Conservation (phyloP, 2,797 vertebrate genomes). For the Lepilemur ruficaudatus region DNA sequence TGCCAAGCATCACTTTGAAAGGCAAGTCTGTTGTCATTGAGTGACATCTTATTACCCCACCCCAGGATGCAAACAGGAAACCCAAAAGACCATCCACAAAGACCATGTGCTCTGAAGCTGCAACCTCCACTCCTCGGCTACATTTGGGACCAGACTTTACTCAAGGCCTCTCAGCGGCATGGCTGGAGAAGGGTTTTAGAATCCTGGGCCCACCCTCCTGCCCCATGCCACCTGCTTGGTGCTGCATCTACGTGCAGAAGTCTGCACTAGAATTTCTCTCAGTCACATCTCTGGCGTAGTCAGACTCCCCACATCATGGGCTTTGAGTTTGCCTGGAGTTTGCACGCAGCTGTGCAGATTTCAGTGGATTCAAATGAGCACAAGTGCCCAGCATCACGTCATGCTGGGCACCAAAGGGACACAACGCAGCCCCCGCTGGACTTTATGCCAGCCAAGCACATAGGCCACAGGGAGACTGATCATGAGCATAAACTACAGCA, state of each 20-base stretch:
- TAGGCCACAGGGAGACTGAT: background rate
- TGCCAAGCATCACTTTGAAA: slow-evolving; percentile 73
- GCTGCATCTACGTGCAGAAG: background rate
- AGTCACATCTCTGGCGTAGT: background rate
- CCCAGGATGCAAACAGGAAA: background rate
- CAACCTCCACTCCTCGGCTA: background rate
- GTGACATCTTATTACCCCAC: slow-evolving; percentile 47
- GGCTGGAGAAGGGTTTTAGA: background rate
- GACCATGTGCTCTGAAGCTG: background rate
- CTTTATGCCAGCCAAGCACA: background rate
- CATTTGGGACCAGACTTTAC: background rate
- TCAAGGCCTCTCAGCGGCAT: background rate
- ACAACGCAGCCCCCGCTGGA: background rate
- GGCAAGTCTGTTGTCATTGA: slow-evolving; percentile 59
- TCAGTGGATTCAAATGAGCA: background rate
- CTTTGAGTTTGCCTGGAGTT: background rate
- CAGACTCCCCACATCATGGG: background rate
- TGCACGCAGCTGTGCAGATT: background rate
- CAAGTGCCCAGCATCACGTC: background rate
- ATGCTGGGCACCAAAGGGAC: background rate
- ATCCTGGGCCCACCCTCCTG: background rate
- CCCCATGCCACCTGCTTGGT: background rate
- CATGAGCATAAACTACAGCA: background rate
- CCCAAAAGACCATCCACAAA: background rate
- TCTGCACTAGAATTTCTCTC: background rate